A percentile compares a stretch with the other conserved stretches of the same genome.
phyloP scores from a whole-genome alignment of 2,888 invertebrate genomes.

The Pseudococcus viburni region DNA sequence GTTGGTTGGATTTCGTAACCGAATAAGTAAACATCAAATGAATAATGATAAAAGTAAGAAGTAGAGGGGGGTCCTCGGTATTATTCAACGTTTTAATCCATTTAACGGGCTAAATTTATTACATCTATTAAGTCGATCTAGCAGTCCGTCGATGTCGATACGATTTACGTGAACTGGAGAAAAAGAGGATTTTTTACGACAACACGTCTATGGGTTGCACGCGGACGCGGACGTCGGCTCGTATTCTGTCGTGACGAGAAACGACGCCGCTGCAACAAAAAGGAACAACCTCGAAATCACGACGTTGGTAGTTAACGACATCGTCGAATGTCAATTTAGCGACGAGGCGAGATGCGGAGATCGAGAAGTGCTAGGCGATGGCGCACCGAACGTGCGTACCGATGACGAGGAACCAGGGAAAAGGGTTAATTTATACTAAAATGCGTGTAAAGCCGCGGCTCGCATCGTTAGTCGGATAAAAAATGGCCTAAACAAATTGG shows the following conservation, averaged over 20 bases:
- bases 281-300: conserved; percentile 33
- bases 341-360: background rate
- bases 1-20: background rate
- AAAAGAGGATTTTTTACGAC: background rate
- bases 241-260: background rate
- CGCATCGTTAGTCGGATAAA: background rate
- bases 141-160: background rate
- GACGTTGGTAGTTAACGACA: conserved; percentile 33
- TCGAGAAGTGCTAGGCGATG: background rate
- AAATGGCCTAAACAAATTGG: background rate
- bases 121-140: conserved; percentile 4
- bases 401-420: background rate
- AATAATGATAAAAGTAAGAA: background rate
- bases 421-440: background rate
- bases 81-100: conserved; percentile 10
- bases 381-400: background rate
- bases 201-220: background rate
- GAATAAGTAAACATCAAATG: background rate
- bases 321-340: conserved; percentile 41
- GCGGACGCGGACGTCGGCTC: background rate
- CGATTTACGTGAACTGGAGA: background rate
- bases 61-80: background rate
- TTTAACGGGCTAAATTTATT: conserved; percentile 40
- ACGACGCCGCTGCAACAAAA: background rate
- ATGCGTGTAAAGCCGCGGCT: background rate